These are phyloP conservation scores for Zaprionus africanus DNA, from an alignment of 1,140 invertebrate species.

Conservation along the genomic window DNA sequence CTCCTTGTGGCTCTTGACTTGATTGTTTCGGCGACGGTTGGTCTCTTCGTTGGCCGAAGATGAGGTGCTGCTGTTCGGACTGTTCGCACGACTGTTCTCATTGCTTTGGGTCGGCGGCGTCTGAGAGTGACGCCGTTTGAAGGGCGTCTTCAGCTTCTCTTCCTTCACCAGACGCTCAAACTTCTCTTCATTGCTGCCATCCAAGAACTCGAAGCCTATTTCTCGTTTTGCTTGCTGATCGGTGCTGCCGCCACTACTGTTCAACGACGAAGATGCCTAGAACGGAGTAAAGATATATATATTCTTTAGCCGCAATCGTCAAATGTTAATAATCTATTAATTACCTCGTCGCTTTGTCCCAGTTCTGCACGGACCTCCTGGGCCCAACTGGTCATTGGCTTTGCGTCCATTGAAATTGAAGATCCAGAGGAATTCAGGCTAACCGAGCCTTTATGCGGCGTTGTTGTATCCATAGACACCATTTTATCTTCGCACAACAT, in stretches of 20 bases:
- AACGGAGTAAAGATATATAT: background rate
- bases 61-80: conserved; percentile 67
- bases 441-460: conserved; percentile 49
- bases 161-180: conserved; percentile 79
- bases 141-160: conserved; percentile 83
- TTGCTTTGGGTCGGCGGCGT: conserved; percentile 63
- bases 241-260: conserved; percentile 59
- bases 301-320: background rate
- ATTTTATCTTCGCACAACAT: conserved; percentile 68
- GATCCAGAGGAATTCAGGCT: conserved; percentile 69
- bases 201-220: conserved; percentile 76
- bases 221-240: conserved; percentile 48
- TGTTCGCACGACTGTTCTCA: conserved; percentile 71
- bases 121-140: conserved; percentile 77
- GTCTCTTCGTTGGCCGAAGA: conserved; percentile 41
- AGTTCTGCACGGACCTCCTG: conserved; percentile 69
- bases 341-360: conserved; percentile 68
- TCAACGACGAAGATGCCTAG: conserved; percentile 63
- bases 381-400: conserved; percentile 66
- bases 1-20: conserved; percentile 54
- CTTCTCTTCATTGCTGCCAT: conserved; percentile 77
- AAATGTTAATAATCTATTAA: background rate
- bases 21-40: conserved; percentile 8
- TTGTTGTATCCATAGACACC: conserved; percentile 59
- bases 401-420: conserved; percentile 63